phyloP scores from a whole-genome alignment of 2,797 vertebrate genomes.

The Meda fulgida region DNA sequence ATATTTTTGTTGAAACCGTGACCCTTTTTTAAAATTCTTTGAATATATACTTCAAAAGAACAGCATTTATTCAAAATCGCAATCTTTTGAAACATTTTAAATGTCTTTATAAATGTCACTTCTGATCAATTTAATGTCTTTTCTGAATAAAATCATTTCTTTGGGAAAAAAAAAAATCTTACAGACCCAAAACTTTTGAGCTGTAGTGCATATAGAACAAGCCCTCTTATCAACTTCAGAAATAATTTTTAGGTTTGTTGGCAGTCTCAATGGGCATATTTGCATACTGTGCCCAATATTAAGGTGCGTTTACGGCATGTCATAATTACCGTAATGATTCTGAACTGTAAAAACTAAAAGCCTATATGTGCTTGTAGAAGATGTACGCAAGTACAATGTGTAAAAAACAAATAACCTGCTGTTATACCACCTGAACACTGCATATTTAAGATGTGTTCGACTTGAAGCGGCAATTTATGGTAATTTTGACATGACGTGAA shows the following conservation, averaged over 20 bases:
- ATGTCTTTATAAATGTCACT: not conserved
- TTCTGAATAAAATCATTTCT: not conserved
- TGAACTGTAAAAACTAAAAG: not conserved
- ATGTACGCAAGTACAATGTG: no score
- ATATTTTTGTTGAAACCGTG: not conserved
- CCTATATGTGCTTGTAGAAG: no score
- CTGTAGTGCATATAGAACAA: not conserved
- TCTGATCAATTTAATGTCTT: not conserved
- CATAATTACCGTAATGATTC: not conserved
- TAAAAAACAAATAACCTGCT: accelerated
- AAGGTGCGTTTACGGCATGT: not conserved
- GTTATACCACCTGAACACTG: no score
- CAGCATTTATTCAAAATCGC: not conserved
- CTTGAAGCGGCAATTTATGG: no score
- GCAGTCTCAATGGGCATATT: not conserved
- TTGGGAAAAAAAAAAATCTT: not conserved
- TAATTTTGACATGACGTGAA: not conserved
- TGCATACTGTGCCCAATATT: not conserved
- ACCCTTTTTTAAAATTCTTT: not conserved
- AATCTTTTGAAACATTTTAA: not conserved
- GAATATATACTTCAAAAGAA: not conserved
- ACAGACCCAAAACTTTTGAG: not conserved
- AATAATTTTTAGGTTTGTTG: not conserved
- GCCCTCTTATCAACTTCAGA: not conserved
- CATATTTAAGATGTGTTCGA: no score